Conservation (phyloP, 2,797 vertebrate species). For the Cryptoprocta ferox region DNA sequence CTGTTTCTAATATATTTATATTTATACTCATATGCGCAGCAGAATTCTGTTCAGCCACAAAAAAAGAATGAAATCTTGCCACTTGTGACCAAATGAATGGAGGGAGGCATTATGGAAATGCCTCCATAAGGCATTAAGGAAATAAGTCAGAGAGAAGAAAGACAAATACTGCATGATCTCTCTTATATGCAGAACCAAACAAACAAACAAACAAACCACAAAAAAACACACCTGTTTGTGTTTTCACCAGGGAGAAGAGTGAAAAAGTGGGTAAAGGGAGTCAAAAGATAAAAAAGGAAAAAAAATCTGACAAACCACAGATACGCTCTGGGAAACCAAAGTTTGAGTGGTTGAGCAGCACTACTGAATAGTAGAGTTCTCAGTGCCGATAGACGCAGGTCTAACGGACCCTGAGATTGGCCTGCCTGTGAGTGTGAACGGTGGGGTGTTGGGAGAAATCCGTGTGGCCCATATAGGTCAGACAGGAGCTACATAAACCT, state of each 20-base stretch:
- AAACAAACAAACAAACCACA: neutral
- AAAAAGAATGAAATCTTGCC: neutral
- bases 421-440: neutral
- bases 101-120: neutral
- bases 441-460: neutral
- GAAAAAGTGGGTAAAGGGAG: neutral
- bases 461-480: neutral
- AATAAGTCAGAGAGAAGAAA: neutral
- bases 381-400: neutral
- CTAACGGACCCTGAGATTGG: neutral
- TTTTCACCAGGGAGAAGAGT: neutral
- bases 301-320: neutral
- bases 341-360: neutral
- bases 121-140: too few species aligned
- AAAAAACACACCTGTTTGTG: neutral
- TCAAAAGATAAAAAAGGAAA: neutral
- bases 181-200: neutral
- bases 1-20: neutral
- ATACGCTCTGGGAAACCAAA: neutral
- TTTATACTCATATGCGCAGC: neutral
- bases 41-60: neutral
- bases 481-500: neutral
- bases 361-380: neutral
- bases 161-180: neutral
- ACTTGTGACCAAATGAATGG: neutral